These are phyloP conservation scores for Aphaenogaster rudis DNA, from an alignment of 1,140 invertebrate species.

Conservation along the genomic window DNA sequence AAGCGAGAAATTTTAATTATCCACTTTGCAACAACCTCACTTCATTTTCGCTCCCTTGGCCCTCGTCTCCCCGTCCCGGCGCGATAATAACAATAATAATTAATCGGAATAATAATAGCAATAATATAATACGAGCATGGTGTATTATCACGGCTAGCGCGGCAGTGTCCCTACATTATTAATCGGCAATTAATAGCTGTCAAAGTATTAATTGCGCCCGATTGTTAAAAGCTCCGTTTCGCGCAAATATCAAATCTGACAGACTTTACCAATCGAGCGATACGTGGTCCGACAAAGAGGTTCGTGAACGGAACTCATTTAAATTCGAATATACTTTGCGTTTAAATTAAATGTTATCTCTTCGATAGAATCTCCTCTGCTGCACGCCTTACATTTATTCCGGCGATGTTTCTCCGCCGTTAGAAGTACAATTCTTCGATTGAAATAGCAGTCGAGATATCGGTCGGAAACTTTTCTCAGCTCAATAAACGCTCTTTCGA, in stretches of 20 bases:
- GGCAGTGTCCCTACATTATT: slow-evolving; percentile 38
- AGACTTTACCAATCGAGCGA: slow-evolving; percentile 4
- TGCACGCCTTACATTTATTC: slow-evolving; percentile 9
- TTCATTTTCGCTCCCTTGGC: neutral
- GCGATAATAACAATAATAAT: slow-evolving; percentile 56
- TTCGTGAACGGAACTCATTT: neutral
- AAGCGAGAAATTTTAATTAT: slow-evolving; percentile 49
- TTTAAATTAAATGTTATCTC: slow-evolving; percentile 5
- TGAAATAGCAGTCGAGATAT: neutral
- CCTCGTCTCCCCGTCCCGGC: neutral
- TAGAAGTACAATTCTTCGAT: slow-evolving; percentile 13
- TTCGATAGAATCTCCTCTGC: neutral
- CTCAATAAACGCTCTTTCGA: slow-evolving; percentile 14
- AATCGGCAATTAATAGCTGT: slow-evolving; percentile 55
- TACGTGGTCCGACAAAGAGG: neutral
- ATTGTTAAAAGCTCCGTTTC: slow-evolving; percentile 38
- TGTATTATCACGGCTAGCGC: slow-evolving; percentile 24
- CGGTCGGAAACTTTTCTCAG: neutral
- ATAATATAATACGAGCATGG: slow-evolving; percentile 36
- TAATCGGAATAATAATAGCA: slow-evolving; percentile 53
- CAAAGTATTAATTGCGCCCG: slow-evolving; percentile 56
- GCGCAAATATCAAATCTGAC: neutral
- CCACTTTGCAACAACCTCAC: neutral
- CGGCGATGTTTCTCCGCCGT: neutral
- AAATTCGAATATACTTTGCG: neutral